Evolutionary conservation across 2,797 vertebrate genomes (phyloP), one percentile per base, ranked within the genome.

Genomic region (Pampus argenteus): DNA sequence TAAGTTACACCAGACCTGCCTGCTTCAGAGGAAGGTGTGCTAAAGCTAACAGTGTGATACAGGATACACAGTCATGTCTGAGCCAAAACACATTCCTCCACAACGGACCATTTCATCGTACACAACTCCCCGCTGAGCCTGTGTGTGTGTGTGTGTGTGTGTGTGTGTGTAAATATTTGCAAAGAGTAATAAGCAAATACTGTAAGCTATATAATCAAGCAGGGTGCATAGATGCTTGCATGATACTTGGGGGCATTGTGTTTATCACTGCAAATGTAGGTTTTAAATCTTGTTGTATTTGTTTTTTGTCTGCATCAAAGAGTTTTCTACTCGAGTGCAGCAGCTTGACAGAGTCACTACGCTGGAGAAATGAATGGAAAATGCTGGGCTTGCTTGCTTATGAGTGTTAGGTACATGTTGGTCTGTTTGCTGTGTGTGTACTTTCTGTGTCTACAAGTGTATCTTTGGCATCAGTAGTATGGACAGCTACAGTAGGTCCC

Each of bases 11-110:
- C 77, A 88, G 80, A 71, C 44, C 73, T 69, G 79, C 73, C 57
- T 61, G 62, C 76, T 70, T 11, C 61, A 71, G 84, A 82, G 65
- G 60, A 87, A 89, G 86, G 22, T 81, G 75, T 80, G 79, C 75
- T 82, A 62, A 87, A 87, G 85, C 83, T 70, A 86, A 85, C 82
- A 78, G 67, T 63, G 67, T 71, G 82, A 79, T 74, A 76, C 77
- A 58, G 45, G 65, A 86, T 79, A 82, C 63, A 74, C 74, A 82
- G 67, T 66, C 75, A 3, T 25, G 68, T 75, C 65, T 76, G 77
- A 81, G 78, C 78, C 84, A 82, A 79, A 82, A 68, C 81, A 76
- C 86, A 90, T 92, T 91, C 86, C 88, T 91, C 34, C 70, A 80
- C 75, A 88, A 81, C 69, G 68, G 67, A 63, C 69, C 58, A 31